Base-by-base conservation (phyloP, 2,888 invertebrate species). In the Pterostichus madidus region DNA sequence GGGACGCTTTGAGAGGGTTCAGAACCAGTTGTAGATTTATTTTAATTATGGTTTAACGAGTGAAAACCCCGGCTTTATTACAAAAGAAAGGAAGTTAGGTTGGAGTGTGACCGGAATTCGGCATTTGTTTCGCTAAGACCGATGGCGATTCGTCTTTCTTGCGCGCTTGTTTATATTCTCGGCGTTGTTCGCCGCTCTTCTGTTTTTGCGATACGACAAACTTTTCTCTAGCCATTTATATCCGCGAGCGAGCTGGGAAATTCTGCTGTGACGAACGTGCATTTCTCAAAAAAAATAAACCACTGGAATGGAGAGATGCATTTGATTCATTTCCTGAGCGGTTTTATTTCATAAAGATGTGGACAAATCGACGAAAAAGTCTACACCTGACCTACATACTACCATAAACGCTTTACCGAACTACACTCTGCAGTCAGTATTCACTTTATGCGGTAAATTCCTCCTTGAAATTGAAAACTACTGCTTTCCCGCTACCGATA, bases 41-140 rank as follows among this genome's bases (percentile, higher is more conserved):
- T 89, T 89, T 88, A 89, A 89, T 89, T 88, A 87, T 87, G 87
- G 86, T 86, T 88, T 89, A 88, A 89, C 88, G 88, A 89, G 88
- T 86, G 87, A 86, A 87, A 71, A 87, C 86, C 87, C 87, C 84
- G 86, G 73, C 84, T 85, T 87, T 87, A 87, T 87, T 88, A 88
- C 88, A 88, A 87, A 86, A 87, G 85, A 87, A 86, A 87, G 85
- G 86, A 86, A 86, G 86, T 86, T 86, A 85, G 85, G 87, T 86
- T 85, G 84, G 87, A 86, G 86, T 88, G 88, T 88, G 88, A 86
- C 87, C 83, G 49, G 80, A 80, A 80, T 80, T 71, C 35, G 32
- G 71, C 71, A 80, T 80, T 80, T 73, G 71, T 73, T 39, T 61
- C 59, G 49, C 46, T 46, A 78, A 59, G 52, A 76, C 76, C 76